Evolutionary conservation across 1,140 invertebrate genomes (phyloP).

Genomic region (Tyrophagus putrescentiae): DNA sequence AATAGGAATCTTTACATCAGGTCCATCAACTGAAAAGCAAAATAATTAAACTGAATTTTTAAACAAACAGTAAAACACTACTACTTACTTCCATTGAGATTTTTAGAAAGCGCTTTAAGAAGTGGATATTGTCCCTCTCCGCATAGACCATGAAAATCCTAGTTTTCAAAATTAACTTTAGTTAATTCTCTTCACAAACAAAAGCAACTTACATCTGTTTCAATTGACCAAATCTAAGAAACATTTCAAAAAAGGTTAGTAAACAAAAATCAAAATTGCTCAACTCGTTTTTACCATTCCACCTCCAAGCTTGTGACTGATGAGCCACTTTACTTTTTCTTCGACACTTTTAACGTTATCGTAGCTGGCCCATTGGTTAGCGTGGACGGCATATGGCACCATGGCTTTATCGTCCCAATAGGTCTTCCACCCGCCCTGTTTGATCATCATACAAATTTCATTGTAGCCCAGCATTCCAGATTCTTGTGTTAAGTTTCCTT

Average conservation of each 20-base stretch:
- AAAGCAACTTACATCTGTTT: too few species aligned
- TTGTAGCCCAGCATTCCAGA: slow-evolving; percentile 34
- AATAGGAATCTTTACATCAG: not conserved
- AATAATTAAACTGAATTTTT: not conserved
- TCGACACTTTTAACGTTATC: slow-evolving; percentile 45
- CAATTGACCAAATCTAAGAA: slow-evolving; percentile 46
- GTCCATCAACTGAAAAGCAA: slow-evolving; percentile 5
- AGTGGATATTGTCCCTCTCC: slow-evolving; percentile 29
- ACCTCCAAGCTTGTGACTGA: slow-evolving; percentile 35
- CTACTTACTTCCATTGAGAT: slow-evolving; percentile 16
- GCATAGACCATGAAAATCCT: slow-evolving; percentile 34
- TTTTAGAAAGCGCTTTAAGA: slow-evolving; percentile 27
- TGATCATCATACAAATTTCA: slow-evolving; percentile 26
- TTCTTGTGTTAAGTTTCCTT: slow-evolving; percentile 42
- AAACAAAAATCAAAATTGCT: not conserved
- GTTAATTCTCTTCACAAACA: too few species aligned
- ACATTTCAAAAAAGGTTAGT: not conserved
- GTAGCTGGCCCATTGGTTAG: slow-evolving; percentile 55
- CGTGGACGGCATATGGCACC: slow-evolving; percentile 47
- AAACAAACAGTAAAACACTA: not conserved
- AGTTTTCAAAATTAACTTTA: too few species aligned
- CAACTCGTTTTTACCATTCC: too few species aligned
- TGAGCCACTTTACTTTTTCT: slow-evolving; percentile 30
- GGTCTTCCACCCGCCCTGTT: slow-evolving; percentile 3
- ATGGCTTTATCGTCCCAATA: slow-evolving; percentile 33